Percentiles rank a stretch among this genome's conserved stretches.
Conservation (phyloP, 2,113 vertebrate species). For the Brachyhypopomus occidentalis region DNA sequence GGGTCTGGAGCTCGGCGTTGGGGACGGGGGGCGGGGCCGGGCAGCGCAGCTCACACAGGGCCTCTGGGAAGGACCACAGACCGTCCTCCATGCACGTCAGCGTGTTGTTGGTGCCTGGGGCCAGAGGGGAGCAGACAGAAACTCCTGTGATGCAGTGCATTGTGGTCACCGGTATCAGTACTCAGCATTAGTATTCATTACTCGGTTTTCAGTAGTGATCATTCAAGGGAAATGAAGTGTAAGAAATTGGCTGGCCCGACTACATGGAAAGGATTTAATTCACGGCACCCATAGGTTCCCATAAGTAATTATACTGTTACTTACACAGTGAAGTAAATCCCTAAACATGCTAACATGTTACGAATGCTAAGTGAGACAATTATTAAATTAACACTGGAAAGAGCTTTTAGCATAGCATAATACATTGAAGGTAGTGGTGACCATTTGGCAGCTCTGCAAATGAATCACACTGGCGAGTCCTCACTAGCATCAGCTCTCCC, state of each 20-base stretch:
- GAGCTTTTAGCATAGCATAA: too few relatives aligned
- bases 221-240: too few relatives aligned
- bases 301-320: too few relatives aligned
- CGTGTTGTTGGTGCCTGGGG: constrained; percentile 87
- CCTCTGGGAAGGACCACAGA: constrained; percentile 97
- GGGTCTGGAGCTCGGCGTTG: constrained; percentile 88
- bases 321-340: too few relatives aligned
- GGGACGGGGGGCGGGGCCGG: constrained; percentile 84
- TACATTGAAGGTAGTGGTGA: neutral
- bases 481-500: neutral
- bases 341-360: too few relatives aligned
- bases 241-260: too few relatives aligned
- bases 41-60: constrained; percentile 94
- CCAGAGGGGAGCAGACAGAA: neutral
- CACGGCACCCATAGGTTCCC: too few relatives aligned
- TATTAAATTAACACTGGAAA: too few relatives aligned
- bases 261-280: too few relatives aligned
- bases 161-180: neutral
- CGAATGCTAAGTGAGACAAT: too few relatives aligned
- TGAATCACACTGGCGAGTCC: neutral
- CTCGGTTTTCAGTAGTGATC: too few relatives aligned
- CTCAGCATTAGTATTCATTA: too few relatives aligned
- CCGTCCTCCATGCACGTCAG: constrained; percentile 93
- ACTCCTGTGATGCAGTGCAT: neutral
- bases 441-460: neutral